phyloP scores from a whole-genome alignment of 1,140 invertebrate genomes.

The Drosophila triauraria region DNA sequence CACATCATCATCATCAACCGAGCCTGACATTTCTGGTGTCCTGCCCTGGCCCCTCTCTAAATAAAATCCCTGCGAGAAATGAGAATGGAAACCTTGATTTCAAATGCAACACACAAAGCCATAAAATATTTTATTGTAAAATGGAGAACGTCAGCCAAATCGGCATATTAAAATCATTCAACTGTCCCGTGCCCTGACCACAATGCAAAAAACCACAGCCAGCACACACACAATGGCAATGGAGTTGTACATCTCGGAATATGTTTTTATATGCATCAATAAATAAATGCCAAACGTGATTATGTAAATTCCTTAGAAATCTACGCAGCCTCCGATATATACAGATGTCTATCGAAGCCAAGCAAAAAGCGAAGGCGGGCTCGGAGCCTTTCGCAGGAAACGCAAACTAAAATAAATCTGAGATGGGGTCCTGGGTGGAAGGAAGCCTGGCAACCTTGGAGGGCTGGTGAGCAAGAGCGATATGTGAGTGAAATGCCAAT shows the following conservation, averaged over 20 bases:
- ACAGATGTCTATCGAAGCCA: conserved; percentile 47
- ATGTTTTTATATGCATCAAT: conserved; percentile 78
- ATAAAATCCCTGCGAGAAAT: background rate
- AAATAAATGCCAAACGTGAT: conserved; percentile 83
- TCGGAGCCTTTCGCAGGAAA: conserved; percentile 38
- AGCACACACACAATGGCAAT: conserved; percentile 14
- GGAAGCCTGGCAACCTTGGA: conserved; percentile 47
- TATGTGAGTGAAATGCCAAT: conserved; percentile 58
- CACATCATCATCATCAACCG: conserved; percentile 41
- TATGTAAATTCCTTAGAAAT: conserved; percentile 80
- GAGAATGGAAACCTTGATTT: conserved; percentile 59
- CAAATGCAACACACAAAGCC: conserved; percentile 74
- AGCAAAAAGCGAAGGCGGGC: conserved; percentile 28
- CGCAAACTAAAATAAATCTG: conserved; percentile 59
- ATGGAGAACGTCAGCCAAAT: conserved; percentile 54
- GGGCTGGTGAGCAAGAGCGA: conserved; percentile 13
- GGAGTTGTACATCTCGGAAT: conserved; percentile 42
- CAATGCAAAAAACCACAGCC: conserved; percentile 29
- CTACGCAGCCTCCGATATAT: conserved; percentile 33
- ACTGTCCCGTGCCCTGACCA: conserved; percentile 65
- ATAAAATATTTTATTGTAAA: conserved; percentile 76
- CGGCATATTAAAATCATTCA: conserved; percentile 75
- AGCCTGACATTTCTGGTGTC: conserved; percentile 25
- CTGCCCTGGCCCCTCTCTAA: background rate
- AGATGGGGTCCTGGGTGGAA: background rate